A percentile compares a stretch with the other conserved stretches of the same genome.
These are phyloP conservation scores for Yasuhikotakia modesta DNA, from an alignment of 2,797 vertebrate species.

Conservation along the genomic window DNA sequence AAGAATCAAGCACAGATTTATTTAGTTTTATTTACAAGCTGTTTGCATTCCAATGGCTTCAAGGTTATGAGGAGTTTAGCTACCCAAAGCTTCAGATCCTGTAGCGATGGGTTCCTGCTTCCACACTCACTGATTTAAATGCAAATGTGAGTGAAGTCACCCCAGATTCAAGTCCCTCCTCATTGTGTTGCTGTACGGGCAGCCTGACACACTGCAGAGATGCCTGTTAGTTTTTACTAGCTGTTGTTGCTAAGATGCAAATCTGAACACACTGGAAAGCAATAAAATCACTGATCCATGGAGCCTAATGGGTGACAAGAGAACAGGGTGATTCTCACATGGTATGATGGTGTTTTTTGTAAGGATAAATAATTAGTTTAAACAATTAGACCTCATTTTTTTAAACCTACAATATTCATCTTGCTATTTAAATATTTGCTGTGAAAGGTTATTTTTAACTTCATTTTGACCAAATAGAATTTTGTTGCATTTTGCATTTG, in stretches of 20 bases:
- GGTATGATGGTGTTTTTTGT: not conserved
- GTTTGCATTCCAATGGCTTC: constrained; percentile 70
- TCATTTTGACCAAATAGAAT: no score
- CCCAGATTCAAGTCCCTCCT: constrained; percentile 18
- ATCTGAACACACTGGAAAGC: constrained; percentile 38
- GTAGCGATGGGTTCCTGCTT: constrained; percentile 73
- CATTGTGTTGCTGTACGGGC: constrained; percentile 69
- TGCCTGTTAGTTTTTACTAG: constrained; percentile 67
- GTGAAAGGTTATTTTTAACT: no score
- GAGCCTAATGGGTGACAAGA: constrained; percentile 52
- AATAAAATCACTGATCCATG: constrained; percentile 20
- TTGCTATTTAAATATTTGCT: not conserved
- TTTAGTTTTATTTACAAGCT: constrained; percentile 62
- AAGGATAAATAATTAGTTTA: not conserved
- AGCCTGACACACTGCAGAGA: constrained; percentile 60
- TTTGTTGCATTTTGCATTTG: no score
- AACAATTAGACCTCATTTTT: not conserved
- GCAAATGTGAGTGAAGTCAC: constrained; percentile 73
- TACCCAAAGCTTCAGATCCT: constrained; percentile 68
- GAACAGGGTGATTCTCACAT: constrained; percentile 60
- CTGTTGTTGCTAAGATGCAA: constrained; percentile 72
- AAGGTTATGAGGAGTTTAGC: constrained; percentile 70
- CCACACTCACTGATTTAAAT: constrained; percentile 79
- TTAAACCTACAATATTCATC: not conserved
- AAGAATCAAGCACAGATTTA: constrained; percentile 49